Conservation (phyloP, 1,140 invertebrate species). For the Chironomus tepperi region DNA sequence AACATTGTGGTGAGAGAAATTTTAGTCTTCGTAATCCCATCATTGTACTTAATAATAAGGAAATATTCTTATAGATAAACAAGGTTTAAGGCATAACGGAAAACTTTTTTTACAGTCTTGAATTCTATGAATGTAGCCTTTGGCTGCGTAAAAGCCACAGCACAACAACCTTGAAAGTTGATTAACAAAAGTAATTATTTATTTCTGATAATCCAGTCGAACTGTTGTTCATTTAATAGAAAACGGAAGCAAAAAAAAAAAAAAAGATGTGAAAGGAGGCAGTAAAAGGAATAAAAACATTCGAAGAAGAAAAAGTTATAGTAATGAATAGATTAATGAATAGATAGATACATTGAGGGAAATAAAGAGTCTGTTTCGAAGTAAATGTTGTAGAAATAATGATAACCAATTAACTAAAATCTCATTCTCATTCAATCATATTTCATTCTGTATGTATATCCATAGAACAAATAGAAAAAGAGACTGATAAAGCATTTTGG, state of each 20-base stretch:
- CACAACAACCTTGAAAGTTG: constrained; percentile 12
- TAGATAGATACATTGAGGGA: too few species aligned
- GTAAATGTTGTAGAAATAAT: constrained; percentile 14
- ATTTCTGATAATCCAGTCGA: constrained; percentile 1
- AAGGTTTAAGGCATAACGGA: neutral
- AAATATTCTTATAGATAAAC: too few species aligned
- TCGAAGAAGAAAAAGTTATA: too few species aligned
- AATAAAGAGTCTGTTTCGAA: neutral
- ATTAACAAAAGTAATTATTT: constrained; percentile 10
- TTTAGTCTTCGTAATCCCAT: neutral
- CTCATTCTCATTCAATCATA: constrained; percentile 13
- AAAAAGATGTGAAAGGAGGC: too few species aligned
- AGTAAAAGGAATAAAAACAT: too few species aligned
- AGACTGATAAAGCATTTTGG: too few species aligned
- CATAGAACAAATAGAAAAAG: too few species aligned
- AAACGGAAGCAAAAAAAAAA: too few species aligned
- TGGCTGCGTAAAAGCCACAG: neutral
- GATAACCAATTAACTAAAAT: constrained; percentile 9
- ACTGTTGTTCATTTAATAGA: too few species aligned
- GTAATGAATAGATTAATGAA: too few species aligned
- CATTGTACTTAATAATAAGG: too few species aligned
- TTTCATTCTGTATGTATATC: neutral
- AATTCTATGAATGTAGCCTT: too few species aligned
- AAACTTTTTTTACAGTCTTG: neutral
- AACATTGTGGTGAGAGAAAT: neutral